Percentiles rank a stretch among this genome's conserved stretches.
phyloP scores from a whole-genome alignment of 2,888 invertebrate species.

The Vannuccia rotundouncinata region DNA sequence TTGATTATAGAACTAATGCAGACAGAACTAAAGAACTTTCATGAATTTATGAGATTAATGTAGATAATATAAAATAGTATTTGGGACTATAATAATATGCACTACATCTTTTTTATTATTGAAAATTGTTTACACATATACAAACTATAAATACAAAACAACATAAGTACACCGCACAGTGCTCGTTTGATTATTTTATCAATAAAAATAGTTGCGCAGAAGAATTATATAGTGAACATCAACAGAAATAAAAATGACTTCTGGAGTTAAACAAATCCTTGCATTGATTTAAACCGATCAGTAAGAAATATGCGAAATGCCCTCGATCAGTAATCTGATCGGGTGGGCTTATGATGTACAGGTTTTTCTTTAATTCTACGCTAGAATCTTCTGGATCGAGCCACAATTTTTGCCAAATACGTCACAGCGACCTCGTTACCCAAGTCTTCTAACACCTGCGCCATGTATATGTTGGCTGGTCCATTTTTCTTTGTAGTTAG shows the following conservation, averaged over 20 bases:
- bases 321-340: constrained; percentile 4
- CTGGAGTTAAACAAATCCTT: constrained; percentile 9
- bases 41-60: not conserved
- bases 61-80: constrained; percentile 9
- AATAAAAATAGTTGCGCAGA: constrained; percentile 24
- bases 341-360: not conserved
- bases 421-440: not conserved
- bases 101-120: constrained; percentile 10
- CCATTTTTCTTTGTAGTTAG: not conserved
- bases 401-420: not conserved
- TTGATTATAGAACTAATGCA: not conserved
- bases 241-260: constrained; percentile 1
- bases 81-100: not conserved
- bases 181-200: constrained; percentile 1
- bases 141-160: constrained; percentile 16
- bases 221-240: constrained; percentile 4
- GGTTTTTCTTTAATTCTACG: not conserved
- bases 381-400: not conserved
- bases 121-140: constrained; percentile 19
- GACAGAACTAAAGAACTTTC: not conserved
- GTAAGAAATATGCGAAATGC: not conserved
- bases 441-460: not conserved
- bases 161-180: constrained; percentile 6
- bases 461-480: not conserved
- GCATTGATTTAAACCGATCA: constrained; percentile 1